These are phyloP conservation scores for Pseudococcus viburni DNA, from an alignment of 2,888 invertebrate genomes.

Conservation along the genomic window DNA sequence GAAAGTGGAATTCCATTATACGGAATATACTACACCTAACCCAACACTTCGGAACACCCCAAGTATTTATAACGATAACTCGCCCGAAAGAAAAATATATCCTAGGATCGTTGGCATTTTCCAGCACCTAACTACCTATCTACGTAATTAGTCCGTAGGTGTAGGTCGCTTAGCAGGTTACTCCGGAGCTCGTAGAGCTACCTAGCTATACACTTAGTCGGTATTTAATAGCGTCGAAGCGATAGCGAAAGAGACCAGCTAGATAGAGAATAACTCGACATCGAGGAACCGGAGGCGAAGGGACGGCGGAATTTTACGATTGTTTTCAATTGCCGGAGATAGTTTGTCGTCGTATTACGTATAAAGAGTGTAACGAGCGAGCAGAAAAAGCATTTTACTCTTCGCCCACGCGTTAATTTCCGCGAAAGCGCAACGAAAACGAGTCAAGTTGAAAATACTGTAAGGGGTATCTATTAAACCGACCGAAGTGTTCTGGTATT, in stretches of 20 bases:
- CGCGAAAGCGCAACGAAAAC: too few species aligned
- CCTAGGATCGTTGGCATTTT: too few species aligned
- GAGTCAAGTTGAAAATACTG: too few species aligned
- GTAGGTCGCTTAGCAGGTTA: neutral
- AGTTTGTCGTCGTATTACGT: neutral
- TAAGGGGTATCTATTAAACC: neutral
- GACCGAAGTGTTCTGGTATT: neutral
- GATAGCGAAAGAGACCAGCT: neutral
- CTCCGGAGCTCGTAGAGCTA: neutral
- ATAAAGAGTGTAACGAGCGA: neutral
- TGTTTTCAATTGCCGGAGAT: slow-evolving; percentile 1
- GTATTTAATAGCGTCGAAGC: neutral
- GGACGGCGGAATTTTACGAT: neutral
- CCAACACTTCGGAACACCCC: too few species aligned
- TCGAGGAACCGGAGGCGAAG: neutral
- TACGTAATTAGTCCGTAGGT: neutral
- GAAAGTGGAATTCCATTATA: neutral
- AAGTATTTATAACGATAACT: neutral
- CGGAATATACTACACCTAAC: neutral
- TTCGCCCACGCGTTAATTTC: neutral
- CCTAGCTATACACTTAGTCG: neutral
- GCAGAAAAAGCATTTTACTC: neutral
- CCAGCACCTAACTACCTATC: neutral
- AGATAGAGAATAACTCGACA: too few species aligned
- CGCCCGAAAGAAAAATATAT: neutral